Conservation (phyloP, 2,797 vertebrate genomes). For the Ctenopoma kingsleyae region DNA sequence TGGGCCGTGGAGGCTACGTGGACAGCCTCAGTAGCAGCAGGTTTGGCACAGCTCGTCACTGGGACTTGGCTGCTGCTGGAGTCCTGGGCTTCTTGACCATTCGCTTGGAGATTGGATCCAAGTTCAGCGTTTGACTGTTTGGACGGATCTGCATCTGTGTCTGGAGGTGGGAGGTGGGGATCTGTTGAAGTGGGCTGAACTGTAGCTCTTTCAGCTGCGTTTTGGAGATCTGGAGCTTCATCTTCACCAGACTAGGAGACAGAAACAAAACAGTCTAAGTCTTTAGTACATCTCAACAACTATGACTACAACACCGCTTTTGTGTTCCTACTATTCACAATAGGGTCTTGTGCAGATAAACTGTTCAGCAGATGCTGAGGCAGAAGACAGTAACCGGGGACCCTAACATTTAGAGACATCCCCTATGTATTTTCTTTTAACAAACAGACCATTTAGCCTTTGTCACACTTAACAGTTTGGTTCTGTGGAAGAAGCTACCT, state of each 20-base stretch:
- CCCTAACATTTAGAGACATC: too few species aligned
- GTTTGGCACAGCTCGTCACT: neutral
- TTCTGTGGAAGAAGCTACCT: too few species aligned
- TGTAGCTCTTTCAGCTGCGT: neutral
- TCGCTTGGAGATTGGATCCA: conserved; percentile 1
- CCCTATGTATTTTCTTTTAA: too few species aligned
- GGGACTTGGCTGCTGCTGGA: neutral
- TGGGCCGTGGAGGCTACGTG: conserved; percentile 60
- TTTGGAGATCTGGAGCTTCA: conserved; percentile 33
- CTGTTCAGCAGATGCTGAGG: neutral
- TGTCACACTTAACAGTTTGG: too few species aligned
- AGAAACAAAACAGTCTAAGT: conserved; percentile 8
- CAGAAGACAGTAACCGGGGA: neutral
- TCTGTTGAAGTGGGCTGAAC: neutral
- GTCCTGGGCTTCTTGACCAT: neutral
- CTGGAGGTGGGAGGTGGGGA: neutral
- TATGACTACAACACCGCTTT: neutral
- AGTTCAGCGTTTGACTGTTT: conserved; percentile 13
- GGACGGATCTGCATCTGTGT: neutral
- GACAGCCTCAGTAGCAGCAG: neutral
- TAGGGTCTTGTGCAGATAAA: neutral
- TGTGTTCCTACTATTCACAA: neutral
- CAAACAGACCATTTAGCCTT: too few species aligned
- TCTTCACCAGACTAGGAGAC: conserved; percentile 51
- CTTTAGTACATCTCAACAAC: neutral